Base-by-base conservation (phyloP, 2,888 invertebrate species). In the Aricia artaxerxes region DNA sequence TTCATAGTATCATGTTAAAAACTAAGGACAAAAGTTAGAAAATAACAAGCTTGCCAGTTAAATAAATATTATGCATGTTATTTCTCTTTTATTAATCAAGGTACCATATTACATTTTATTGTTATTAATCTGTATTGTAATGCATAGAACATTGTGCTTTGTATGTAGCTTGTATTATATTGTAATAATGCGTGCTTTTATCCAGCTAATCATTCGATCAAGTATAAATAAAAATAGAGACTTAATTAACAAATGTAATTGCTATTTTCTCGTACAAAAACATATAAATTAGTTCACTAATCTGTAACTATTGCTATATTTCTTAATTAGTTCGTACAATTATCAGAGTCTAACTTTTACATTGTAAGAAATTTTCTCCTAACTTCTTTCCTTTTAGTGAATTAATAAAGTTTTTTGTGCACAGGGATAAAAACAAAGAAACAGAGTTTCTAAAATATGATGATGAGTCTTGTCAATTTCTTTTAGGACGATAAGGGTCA, bases 321-420 rank as follows among this genome's bases (percentile, higher is more conserved):
- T 85, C 81, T 82, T 83, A 85, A 85, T 85, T 85, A 85, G 85
- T 82, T 81, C 82, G 82, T 81, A 85, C 85, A 84, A 85, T 85
- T 85, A 85, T 82, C 80, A 64, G 35, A 24, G 73, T 40, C 49
- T 53, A 78, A 78, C 73, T 73, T 78, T 78, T 73, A 73, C 38
- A 73, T 57, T 73, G 24, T 49, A 31, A 13, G n/a, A 44, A 44
- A 49, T 53, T 75, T 11, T 4, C 24, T 24, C 75, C 53, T 49
- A 53, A 44, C 49, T 75, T 75, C 24, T n/a, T 75, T 40, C 49
- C 49, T 53, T 73, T 75, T 53, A 75, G 75, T 53, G 75, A 75
- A 75, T 49, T 75, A 44, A 75, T 49, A 44, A 44, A 24, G 24
- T 75, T 75, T 75, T n/a, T 75, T 24, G 24, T 31, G 31, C 31